Evolutionary conservation across 2,888 invertebrate genomes (phyloP).

Genomic region (Bombyx huttoni): DNA sequence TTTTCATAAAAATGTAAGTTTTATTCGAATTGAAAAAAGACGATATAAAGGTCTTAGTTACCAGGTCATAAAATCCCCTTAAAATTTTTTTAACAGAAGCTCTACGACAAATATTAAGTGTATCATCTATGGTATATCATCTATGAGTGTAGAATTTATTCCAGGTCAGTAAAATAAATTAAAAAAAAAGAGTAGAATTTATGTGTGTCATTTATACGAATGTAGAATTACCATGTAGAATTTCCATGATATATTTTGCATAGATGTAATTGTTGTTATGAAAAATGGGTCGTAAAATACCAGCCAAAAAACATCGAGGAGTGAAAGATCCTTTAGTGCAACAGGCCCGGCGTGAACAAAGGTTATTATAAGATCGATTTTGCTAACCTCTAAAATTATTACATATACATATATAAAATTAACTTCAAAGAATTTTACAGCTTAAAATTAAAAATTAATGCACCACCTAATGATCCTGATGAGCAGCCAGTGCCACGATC

Average conservation of each 20-base stretch:
- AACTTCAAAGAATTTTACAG: conserved; percentile 44
- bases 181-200: too few relatives aligned
- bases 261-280: neutral
- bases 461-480: conserved; percentile 79
- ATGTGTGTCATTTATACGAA: too few relatives aligned
- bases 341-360: conserved; percentile 72
- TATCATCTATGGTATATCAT: too few relatives aligned
- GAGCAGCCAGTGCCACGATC: conserved; percentile 83
- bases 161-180: too few relatives aligned
- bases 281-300: conserved; percentile 83
- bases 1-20: too few relatives aligned
- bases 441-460: conserved; percentile 80
- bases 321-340: conserved; percentile 84
- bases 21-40: too few relatives aligned
- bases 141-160: too few relatives aligned
- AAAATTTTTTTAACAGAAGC: too few relatives aligned
- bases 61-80: too few relatives aligned
- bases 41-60: too few relatives aligned
- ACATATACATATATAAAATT: neutral
- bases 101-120: too few relatives aligned
- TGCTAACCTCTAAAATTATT: neutral
- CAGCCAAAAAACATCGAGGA: conserved; percentile 84
- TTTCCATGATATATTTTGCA: neutral
- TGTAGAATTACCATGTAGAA: too few relatives aligned
- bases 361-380: conserved; percentile 52